Percentiles rank a stretch among this genome's conserved stretches.
Evolutionary conservation across 2,888 invertebrate genomes (phyloP).

Genomic region (Lasius platythorax): DNA sequence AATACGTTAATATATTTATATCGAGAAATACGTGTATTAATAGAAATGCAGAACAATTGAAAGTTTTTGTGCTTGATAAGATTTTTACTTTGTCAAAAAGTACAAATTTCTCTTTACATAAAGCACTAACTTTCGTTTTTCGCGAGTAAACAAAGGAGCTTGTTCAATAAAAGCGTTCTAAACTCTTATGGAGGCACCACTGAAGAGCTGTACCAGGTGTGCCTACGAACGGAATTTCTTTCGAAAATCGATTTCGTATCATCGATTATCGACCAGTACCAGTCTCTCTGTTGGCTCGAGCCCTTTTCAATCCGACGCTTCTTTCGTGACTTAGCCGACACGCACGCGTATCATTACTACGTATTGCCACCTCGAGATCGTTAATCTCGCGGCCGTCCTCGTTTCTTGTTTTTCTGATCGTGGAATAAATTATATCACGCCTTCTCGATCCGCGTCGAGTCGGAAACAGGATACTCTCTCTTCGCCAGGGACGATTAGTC

Average conservation of each 20-base stretch:
- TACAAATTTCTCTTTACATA: not conserved
- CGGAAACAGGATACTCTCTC: not conserved
- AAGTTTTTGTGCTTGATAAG: not conserved
- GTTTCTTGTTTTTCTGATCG: not conserved
- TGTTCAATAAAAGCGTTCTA: constrained; percentile 33
- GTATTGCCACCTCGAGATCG: constrained; percentile 19
- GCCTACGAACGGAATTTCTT: constrained; percentile 44
- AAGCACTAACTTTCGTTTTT: not conserved
- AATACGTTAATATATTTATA: no score
- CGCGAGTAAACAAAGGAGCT: not conserved
- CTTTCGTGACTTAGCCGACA: constrained; percentile 58
- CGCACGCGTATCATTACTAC: constrained; percentile 4
- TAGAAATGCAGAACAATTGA: not conserved
- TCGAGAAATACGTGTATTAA: not conserved
- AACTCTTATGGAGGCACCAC: constrained; percentile 26
- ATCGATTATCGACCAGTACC: constrained; percentile 71
- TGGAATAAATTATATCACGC: not conserved
- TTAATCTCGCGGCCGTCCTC: constrained; percentile 9
- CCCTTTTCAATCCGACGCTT: constrained; percentile 52
- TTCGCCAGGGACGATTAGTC: constrained; percentile 7
- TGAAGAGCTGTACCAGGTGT: constrained; percentile 26
- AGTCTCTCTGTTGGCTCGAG: constrained; percentile 65
- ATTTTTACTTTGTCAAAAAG: not conserved
- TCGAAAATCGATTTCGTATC: constrained; percentile 57
- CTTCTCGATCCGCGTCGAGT: not conserved